These are phyloP conservation scores for Diphyllodes magnificus DNA, from an alignment of 2,113 vertebrate genomes.

Conservation along the genomic window DNA sequence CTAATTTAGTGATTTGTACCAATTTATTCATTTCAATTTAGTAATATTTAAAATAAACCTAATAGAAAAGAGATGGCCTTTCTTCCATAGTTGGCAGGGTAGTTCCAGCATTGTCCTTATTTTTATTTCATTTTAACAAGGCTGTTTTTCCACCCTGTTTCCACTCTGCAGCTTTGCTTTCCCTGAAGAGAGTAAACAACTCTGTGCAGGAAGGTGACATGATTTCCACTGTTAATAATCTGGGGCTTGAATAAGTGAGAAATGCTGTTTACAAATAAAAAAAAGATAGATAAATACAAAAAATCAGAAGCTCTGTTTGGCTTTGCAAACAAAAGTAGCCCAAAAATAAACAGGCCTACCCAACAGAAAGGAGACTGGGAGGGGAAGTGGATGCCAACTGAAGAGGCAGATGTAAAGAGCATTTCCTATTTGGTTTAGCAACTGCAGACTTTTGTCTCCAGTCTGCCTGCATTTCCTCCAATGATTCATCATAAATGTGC, in stretches of 20 bases:
- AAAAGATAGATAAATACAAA: background rate
- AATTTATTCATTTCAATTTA: background rate
- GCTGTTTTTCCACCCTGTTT: background rate
- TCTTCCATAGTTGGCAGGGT: background rate
- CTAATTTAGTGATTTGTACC: background rate
- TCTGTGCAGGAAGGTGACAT: slow-evolving; percentile 43
- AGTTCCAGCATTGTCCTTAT: background rate
- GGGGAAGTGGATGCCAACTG: slow-evolving; percentile 66
- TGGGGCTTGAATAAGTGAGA: background rate
- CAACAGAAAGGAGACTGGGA: slow-evolving; percentile 16
- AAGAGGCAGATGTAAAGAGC: slow-evolving; percentile 68
- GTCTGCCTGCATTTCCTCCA: slow-evolving; percentile 70
- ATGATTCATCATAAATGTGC: slow-evolving; percentile 72
- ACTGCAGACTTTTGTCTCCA: slow-evolving; percentile 79
- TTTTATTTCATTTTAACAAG: background rate
- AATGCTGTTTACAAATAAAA: slow-evolving; percentile 61
- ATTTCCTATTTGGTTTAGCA: slow-evolving; percentile 73
- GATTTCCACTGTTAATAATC: slow-evolving; percentile 44
- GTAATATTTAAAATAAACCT: background rate
- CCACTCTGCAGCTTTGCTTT: slow-evolving; percentile 10
- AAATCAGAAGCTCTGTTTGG: slow-evolving; percentile 57
- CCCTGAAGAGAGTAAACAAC: slow-evolving; percentile 19
- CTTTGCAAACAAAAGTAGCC: slow-evolving; percentile 59
- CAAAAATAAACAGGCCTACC: slow-evolving; percentile 48
- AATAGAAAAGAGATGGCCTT: background rate